Evolutionary conservation across 2,113 vertebrate species (phyloP).

Genomic region (Silurus meridionalis): DNA sequence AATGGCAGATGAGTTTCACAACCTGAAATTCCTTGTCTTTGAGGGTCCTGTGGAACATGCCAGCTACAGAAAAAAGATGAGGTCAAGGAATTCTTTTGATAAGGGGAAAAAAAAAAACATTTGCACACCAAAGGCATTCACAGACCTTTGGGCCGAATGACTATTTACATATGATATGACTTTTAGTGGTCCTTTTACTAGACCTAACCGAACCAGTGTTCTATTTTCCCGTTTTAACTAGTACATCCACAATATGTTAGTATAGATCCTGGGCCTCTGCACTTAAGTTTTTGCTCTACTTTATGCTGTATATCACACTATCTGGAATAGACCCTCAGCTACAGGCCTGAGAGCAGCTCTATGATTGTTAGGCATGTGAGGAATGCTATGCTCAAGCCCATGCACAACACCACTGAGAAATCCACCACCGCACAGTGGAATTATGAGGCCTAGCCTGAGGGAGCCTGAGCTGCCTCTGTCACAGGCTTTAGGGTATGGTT

Average conservation of each 20-base stretch:
- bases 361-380: conserved; percentile 63
- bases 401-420: conserved; percentile 57
- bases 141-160: not conserved
- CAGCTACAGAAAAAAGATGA: not conserved
- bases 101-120: conserved; percentile 8
- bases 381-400: conserved; percentile 66
- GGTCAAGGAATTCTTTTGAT: conserved; percentile 8
- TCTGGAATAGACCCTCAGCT: conserved; percentile 35
- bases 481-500: conserved; percentile 34
- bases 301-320: conserved; percentile 24
- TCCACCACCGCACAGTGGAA: conserved; percentile 49
- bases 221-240: not conserved
- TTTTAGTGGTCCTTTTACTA: not conserved
- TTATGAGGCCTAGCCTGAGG: conserved; percentile 54
- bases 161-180: not conserved
- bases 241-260: not conserved
- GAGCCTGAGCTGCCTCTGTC: conserved; percentile 41
- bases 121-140: conserved; percentile 4
- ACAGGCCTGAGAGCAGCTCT: conserved; percentile 51
- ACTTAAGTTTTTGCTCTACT: not conserved
- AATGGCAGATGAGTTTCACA: conserved; percentile 60
- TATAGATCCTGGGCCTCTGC: not conserved
- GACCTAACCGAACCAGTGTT: not conserved
- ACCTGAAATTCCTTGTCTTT: conserved; percentile 30
- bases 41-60: conserved; percentile 40